Evolutionary conservation across 2,113 vertebrate genomes (phyloP).

Genomic region (Dasyprocta punctata): DNA sequence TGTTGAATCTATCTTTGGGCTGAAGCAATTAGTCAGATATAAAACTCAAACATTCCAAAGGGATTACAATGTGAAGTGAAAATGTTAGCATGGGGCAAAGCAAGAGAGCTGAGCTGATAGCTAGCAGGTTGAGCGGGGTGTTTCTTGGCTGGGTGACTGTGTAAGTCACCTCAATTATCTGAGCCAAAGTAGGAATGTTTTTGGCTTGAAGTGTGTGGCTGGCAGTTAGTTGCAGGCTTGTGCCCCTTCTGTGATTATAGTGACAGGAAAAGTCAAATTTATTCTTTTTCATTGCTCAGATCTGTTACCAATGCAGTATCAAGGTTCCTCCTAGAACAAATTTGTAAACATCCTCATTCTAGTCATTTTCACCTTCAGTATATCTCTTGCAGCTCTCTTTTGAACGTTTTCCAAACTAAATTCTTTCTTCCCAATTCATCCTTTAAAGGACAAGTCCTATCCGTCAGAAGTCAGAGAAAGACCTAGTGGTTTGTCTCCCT

Average conservation of each 20-base stretch:
- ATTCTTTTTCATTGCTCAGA: too few relatives aligned
- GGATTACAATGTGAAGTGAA: neutral
- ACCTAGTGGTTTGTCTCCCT: neutral
- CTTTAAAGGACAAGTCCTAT: neutral
- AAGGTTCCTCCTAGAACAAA: neutral
- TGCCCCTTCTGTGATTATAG: neutral
- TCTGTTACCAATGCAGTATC: neutral
- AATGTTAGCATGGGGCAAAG: accelerated
- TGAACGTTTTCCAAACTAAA: neutral
- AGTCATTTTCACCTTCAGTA: accelerated
- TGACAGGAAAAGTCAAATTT: neutral
- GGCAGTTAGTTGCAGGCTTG: neutral
- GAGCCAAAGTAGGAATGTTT: too few relatives aligned
- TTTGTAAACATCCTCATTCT: neutral
- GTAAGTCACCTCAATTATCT: neutral
- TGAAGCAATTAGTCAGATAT: neutral
- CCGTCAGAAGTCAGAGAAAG: neutral
- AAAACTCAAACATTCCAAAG: neutral
- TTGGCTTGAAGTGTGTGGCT: neutral
- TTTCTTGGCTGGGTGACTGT: too few relatives aligned
- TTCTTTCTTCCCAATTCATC: accelerated
- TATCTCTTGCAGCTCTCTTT: neutral
- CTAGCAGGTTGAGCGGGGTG: neutral
- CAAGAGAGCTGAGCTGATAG: accelerated
- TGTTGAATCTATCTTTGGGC: neutral